phyloP scores from a whole-genome alignment of 2,888 invertebrate genomes.

The Melanchra persicariae region DNA sequence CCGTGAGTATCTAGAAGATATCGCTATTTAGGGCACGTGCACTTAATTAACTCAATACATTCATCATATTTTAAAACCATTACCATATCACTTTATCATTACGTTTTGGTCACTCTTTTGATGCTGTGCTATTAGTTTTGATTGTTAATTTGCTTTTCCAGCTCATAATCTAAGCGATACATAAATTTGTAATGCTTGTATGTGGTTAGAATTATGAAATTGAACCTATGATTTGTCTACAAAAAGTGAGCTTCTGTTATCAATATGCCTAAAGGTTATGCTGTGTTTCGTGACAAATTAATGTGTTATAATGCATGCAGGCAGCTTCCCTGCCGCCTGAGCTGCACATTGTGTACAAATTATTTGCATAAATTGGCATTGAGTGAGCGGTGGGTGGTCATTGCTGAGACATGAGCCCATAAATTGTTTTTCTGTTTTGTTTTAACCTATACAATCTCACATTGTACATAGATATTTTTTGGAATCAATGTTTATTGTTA shows the following conservation, averaged over 20 bases:
- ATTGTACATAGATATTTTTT: slow-evolving; percentile 2
- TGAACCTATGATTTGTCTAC: slow-evolving; percentile 5
- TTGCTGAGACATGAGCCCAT: slow-evolving; percentile 36
- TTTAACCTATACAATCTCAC: slow-evolving; percentile 26
- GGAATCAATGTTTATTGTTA: slow-evolving; percentile 10
- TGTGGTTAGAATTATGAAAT: slow-evolving; percentile 19
- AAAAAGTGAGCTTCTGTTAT: slow-evolving; percentile 32
- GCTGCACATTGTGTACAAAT: slow-evolving; percentile 71
- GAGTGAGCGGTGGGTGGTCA: slow-evolving; percentile 68
- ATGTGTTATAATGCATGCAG: slow-evolving; percentile 62
- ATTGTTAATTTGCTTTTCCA: slow-evolving; percentile 18
- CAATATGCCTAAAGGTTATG: slow-evolving; percentile 62
- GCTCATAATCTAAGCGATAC: slow-evolving; percentile 6
- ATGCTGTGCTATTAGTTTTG: slow-evolving; percentile 36
- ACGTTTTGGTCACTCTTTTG: slow-evolving; percentile 35
- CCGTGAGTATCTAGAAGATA: slow-evolving; percentile 87
- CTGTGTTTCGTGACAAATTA: slow-evolving; percentile 50
- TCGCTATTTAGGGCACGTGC: slow-evolving; percentile 30
- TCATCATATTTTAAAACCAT: slow-evolving; percentile 48
- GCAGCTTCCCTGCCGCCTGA: slow-evolving; percentile 61
- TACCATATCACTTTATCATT: slow-evolving; percentile 50
- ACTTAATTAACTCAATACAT: slow-evolving; percentile 22
- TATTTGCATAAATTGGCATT: slow-evolving; percentile 78
- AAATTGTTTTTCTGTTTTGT: slow-evolving; percentile 65
- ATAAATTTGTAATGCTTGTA: slow-evolving; percentile 2